Base-by-base conservation (phyloP, 2,888 invertebrate species). In the Idaea aversata region DNA sequence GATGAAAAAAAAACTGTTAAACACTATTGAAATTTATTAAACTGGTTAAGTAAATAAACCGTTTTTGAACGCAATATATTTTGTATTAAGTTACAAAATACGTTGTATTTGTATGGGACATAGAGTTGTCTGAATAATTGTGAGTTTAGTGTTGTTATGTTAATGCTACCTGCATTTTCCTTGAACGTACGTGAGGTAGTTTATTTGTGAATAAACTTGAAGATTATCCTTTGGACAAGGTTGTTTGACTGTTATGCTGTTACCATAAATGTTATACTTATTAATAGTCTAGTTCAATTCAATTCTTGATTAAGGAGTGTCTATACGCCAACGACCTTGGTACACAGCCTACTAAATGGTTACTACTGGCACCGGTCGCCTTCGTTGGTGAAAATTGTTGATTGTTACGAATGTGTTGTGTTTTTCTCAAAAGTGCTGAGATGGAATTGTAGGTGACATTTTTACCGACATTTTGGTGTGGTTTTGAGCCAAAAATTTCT, bases 141-240 rank as follows among this genome's bases (percentile, higher is more conserved):
- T 47, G 4, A 13, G 13, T 47, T 47, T 47, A 1, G 47, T 47
- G 76, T 82, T 79, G 76, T 81, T 81, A 84, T 86, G 87, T 74
- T 84, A 87, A 86, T 88, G 71, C 72, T 72, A 68, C 73, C 75
- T 75, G 69, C 75, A 80, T 81, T 86, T 85, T 85, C 85, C 86
- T 87, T 78, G 76, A 77, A 36, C 57, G 61, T 59, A 65, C 68
- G 67, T 68, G 69, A 67, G 61, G 34, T 16, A 62, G 57, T 66
- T 66, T 7, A 47, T 47, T 61, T 67, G 63, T 65, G 66, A 62
- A 64, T 58, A 61, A 34, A 67, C 64, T 68, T 69, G 35, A 63
- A 63, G 58, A 57, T 57, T 47, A 47, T 47, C 47, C 47, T 47
- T 13, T 47, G 7, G 4, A 10, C 47, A 47, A 47, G 47, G 47